Percentiles rank a stretch among this genome's conserved stretches.
These are phyloP conservation scores for Scaptomyza graminum DNA, from an alignment of 1,140 invertebrate genomes.

Conservation along the genomic window DNA sequence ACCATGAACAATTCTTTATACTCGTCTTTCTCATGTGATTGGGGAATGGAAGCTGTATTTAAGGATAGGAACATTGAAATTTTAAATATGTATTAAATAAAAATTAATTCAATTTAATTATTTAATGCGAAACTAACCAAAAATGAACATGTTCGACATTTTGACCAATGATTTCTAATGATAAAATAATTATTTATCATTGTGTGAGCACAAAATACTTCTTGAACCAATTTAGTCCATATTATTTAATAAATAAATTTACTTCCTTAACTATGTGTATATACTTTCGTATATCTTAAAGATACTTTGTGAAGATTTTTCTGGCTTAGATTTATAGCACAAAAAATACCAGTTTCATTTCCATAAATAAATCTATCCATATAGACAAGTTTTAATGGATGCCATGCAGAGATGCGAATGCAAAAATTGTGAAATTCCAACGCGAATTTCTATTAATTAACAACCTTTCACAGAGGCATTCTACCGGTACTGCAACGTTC, in stretches of 20 bases:
- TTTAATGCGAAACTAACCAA: too few species aligned
- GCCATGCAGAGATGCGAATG: constrained; percentile 36
- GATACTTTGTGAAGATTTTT: too few species aligned
- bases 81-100: too few species aligned
- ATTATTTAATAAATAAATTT: not conserved
- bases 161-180: too few species aligned
- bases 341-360: constrained; percentile 9
- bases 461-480: constrained; percentile 48
- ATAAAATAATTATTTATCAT: too few species aligned
- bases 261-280: not conserved
- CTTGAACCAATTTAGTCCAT: too few species aligned
- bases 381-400: constrained; percentile 17
- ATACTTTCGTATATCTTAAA: not conserved
- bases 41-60: not conserved
- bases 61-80: not conserved
- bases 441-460: constrained; percentile 73
- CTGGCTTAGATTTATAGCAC: too few species aligned
- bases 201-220: too few species aligned
- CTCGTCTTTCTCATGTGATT: not conserved
- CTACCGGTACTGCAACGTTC: constrained; percentile 11
- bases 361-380: constrained; percentile 1
- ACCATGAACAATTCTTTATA: too few species aligned
- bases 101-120: too few species aligned
- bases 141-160: too few species aligned
- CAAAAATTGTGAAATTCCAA: constrained; percentile 66